A percentile compares a stretch with the other conserved stretches of the same genome.
Conservation (phyloP, 2,888 invertebrate species). For the Parnassius glacialis region DNA sequence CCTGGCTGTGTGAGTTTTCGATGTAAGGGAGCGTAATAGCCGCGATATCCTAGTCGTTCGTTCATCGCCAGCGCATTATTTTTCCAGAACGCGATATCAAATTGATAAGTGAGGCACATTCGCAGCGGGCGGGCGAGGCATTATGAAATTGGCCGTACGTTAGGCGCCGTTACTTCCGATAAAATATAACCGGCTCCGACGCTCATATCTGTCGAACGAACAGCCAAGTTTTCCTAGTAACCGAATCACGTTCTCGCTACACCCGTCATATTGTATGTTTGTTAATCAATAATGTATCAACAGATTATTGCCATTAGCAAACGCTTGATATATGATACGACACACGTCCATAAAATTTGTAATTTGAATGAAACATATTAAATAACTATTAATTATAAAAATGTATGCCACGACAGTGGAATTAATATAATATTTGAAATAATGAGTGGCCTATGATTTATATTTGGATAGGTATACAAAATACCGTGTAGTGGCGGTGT, state of each 20-base stretch:
- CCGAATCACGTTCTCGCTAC: constrained; percentile 56
- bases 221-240: constrained; percentile 49
- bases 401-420: constrained; percentile 16
- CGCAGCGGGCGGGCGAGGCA: constrained; percentile 68
- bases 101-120: constrained; percentile 79
- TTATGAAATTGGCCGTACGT: constrained; percentile 81
- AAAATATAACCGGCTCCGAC: constrained; percentile 75
- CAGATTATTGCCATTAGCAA: constrained; percentile 37
- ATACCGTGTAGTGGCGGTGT: no score
- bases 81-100: constrained; percentile 77
- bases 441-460: constrained; percentile 21
- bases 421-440: constrained; percentile 9
- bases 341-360: constrained; percentile 13
- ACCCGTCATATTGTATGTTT: constrained; percentile 61
- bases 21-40: constrained; percentile 3
- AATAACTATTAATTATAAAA: constrained; percentile 23
- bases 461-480: no score
- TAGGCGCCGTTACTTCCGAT: constrained; percentile 78
- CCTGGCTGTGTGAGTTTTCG: not conserved
- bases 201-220: constrained; percentile 76
- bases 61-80: constrained; percentile 66
- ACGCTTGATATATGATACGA: constrained; percentile 33
- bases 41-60: constrained; percentile 25
- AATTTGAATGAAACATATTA: constrained; percentile 15
- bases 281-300: constrained; percentile 58